Percentiles rank a stretch among this genome's conserved stretches.
Evolutionary conservation across 1,140 invertebrate genomes (phyloP).

Genomic region (Drosophila pandora): DNA sequence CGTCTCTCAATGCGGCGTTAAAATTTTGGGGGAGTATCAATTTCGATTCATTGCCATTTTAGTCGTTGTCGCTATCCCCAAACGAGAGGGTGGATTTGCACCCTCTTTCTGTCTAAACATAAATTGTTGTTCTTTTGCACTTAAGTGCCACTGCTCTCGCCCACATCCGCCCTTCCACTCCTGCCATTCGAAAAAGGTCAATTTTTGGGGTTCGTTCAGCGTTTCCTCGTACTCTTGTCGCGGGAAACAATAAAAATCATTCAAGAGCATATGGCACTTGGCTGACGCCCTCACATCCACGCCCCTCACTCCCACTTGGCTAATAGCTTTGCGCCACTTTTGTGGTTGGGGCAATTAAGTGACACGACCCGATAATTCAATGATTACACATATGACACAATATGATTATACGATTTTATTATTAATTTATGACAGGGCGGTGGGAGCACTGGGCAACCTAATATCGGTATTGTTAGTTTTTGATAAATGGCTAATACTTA

Average conservation of each 20-base stretch:
- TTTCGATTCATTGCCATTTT: conserved; percentile 78
- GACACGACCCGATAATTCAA: conserved; percentile 30
- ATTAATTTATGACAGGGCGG: conserved; percentile 40
- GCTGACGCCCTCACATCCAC: conserved; percentile 24
- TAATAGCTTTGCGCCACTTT: conserved; percentile 29
- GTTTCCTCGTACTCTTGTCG: conserved; percentile 33
- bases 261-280: conserved; percentile 44
- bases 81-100: conserved; percentile 72
- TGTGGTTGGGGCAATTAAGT: conserved; percentile 52
- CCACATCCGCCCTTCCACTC: conserved; percentile 22
- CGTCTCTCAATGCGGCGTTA: conserved; percentile 59
- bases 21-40: conserved; percentile 80
- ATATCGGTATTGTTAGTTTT: conserved; percentile 25
- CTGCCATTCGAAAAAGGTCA: conserved; percentile 31
- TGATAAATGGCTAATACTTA: conserved; percentile 8
- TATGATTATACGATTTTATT: conserved; percentile 55
- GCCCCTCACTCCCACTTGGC: conserved; percentile 5
- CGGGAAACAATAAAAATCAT: conserved; percentile 54
- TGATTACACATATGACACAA: conserved; percentile 52
- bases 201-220: conserved; percentile 61
- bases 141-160: conserved; percentile 57
- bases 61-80: conserved; percentile 36
- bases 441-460: background rate
- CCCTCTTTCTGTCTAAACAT: conserved; percentile 24
- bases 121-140: conserved; percentile 73